These are phyloP conservation scores for Sericinus montela DNA, from an alignment of 2,888 invertebrate genomes.

Conservation along the genomic window DNA sequence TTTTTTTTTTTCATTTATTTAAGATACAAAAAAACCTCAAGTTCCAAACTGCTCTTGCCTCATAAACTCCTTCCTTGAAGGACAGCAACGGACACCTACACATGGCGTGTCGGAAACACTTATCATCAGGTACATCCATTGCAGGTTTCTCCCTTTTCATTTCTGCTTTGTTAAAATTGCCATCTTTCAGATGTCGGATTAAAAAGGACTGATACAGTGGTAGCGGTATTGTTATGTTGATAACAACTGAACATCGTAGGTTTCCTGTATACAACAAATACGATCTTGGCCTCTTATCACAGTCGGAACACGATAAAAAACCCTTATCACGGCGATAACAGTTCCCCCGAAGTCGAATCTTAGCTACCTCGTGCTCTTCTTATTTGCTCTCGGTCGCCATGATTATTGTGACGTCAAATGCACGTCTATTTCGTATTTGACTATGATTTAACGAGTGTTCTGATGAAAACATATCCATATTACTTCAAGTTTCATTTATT, in stretches of 20 bases:
- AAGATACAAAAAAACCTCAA: no score
- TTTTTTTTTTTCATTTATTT: no score
- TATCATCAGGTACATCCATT: no score
- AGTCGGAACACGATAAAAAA: conserved; percentile 6
- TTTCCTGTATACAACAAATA: conserved; percentile 11
- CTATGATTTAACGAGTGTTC: conserved; percentile 3
- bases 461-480: background rate
- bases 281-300: conserved; percentile 3
- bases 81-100: no score
- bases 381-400: conserved; percentile 16
- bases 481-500: background rate
- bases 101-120: no score
- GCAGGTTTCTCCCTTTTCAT: no score
- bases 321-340: conserved; percentile 9
- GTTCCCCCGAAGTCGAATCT: conserved; percentile 9
- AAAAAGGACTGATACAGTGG: no score
- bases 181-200: no score
- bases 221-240: background rate
- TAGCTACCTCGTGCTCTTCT: conserved; percentile 1
- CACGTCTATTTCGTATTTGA: conserved; percentile 10
- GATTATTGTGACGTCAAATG: conserved; percentile 13
- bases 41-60: no score
- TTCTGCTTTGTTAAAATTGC: no score
- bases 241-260: background rate
- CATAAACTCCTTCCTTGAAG: no score